phyloP scores from a whole-genome alignment of 2,113 vertebrate species.

The Cyanocitta stelleri region DNA sequence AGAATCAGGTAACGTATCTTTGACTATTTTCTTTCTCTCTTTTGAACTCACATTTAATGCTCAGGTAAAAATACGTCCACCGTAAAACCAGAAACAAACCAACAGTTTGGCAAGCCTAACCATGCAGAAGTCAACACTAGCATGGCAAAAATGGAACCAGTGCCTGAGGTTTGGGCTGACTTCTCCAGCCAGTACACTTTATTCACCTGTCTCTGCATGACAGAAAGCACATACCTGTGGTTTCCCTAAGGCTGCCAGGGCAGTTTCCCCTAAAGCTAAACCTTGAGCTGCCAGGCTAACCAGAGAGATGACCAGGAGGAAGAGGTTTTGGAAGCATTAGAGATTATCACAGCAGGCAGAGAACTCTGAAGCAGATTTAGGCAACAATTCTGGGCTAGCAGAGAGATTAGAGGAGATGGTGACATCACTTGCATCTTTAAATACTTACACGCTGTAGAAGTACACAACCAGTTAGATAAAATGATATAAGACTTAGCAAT shows the following conservation, averaged over 20 bases:
- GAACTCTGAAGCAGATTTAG: not conserved
- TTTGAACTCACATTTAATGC: not conserved
- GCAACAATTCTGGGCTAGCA: not conserved
- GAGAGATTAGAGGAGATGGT: not conserved
- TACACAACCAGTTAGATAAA: not conserved
- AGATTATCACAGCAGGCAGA: not conserved
- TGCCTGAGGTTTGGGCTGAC: not conserved
- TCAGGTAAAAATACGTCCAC: not conserved
- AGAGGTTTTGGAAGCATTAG: not conserved
- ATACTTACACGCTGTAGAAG: not conserved
- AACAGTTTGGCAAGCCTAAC: not conserved
- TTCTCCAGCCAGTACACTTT: not conserved
- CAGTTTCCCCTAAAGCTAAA: not conserved
- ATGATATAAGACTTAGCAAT: not conserved
- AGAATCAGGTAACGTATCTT: conserved; percentile 69
- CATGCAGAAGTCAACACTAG: not conserved
- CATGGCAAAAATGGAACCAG: accelerated
- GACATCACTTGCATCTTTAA: not conserved
- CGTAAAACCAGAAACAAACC: not conserved
- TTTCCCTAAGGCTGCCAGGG: not conserved
- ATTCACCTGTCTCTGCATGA: not conserved
- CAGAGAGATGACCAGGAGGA: not conserved
- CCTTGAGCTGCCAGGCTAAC: not conserved
- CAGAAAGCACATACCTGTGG: not conserved
- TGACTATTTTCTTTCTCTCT: not conserved